Conservation (phyloP, 2,113 vertebrate genomes). For the Elachura formosa region DNA sequence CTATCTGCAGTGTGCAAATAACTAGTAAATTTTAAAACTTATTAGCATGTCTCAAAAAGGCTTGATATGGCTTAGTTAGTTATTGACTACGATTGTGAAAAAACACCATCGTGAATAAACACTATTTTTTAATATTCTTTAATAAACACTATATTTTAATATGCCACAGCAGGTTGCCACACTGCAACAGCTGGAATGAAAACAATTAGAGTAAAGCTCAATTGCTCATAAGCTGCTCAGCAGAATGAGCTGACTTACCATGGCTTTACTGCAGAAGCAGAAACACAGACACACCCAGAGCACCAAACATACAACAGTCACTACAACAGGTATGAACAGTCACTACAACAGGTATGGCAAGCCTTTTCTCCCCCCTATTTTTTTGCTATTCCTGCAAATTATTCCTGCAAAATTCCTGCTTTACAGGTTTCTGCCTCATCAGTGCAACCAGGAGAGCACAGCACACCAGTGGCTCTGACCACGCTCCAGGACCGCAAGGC, state of each 20-base stretch:
- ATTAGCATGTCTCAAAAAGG: not conserved
- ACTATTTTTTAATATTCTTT: too few relatives aligned
- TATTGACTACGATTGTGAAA: not conserved
- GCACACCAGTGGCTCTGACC: not conserved
- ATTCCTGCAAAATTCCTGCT: too few relatives aligned
- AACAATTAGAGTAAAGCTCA: not conserved
- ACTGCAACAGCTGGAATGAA: not conserved
- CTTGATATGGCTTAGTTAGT: not conserved
- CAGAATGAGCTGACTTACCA: not conserved
- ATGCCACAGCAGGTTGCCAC: not conserved
- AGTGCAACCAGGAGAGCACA: not conserved
- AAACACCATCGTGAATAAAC: not conserved
- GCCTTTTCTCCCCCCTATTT: accelerated
- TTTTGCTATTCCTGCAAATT: not conserved
- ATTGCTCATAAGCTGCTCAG: not conserved
- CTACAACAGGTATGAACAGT: not conserved
- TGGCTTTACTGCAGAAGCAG: not conserved
- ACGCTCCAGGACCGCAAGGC: not conserved
- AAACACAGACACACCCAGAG: not conserved
- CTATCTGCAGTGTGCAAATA: not conserved
- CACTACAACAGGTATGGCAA: not conserved
- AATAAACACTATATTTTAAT: not conserved
- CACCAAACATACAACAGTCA: not conserved
- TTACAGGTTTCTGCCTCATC: not conserved
- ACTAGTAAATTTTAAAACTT: not conserved